Percentiles rank a stretch among this genome's conserved stretches.
These are phyloP conservation scores for Myiozetetes cayanensis DNA, from an alignment of 2,113 vertebrate species.

Conservation along the genomic window DNA sequence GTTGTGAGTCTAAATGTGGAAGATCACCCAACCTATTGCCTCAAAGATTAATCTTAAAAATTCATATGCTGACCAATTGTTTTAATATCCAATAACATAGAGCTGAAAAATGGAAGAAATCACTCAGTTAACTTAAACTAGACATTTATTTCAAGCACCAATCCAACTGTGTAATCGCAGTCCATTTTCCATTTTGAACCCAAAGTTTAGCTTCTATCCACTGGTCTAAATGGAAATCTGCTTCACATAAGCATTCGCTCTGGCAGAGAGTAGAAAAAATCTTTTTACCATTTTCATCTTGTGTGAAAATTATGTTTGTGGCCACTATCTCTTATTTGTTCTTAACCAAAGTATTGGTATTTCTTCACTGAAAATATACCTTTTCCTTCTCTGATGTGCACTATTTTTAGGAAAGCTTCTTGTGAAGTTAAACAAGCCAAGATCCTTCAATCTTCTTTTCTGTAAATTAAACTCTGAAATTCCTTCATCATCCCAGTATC, in stretches of 20 bases:
- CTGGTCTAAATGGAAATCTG: not conserved
- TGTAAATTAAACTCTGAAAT: not conserved
- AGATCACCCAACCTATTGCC: not conserved
- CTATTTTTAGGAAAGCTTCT: not conserved
- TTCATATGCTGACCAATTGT: not conserved
- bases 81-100: not conserved
- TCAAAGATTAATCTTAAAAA: not conserved
- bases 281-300: not conserved
- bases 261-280: not conserved
- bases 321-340: not conserved
- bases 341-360: not conserved
- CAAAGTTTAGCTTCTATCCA: not conserved
- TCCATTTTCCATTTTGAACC: not conserved
- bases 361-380: not conserved
- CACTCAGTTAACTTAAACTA: not conserved
- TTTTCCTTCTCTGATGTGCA: not conserved
- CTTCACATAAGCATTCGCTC: not conserved
- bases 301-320: not conserved
- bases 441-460: not conserved
- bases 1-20: not conserved
- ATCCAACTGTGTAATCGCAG: not conserved
- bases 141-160: not conserved
- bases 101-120: not conserved
- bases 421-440: not conserved
- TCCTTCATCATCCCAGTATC: not conserved